These are phyloP conservation scores for Neodiprion pinetum DNA, from an alignment of 1,140 invertebrate species.

Conservation along the genomic window DNA sequence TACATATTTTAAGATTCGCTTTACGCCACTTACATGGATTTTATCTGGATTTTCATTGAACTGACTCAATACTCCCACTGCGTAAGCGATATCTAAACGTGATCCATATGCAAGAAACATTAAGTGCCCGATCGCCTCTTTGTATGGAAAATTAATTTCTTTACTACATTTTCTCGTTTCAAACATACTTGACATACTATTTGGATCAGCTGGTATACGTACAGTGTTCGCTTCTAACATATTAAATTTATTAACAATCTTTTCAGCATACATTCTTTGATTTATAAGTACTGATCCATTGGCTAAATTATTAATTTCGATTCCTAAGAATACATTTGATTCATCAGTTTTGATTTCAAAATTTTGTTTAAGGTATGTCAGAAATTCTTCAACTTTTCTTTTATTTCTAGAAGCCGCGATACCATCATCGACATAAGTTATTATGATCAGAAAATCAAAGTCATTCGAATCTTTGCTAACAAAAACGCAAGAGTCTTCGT, in stretches of 20 bases:
- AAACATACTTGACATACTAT: too few species aligned
- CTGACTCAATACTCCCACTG: constrained; percentile 25
- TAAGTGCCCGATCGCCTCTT: constrained; percentile 11
- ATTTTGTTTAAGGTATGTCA: constrained; percentile 22
- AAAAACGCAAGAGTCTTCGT: constrained; percentile 31
- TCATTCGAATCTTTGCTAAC: constrained; percentile 28
- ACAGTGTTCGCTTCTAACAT: constrained; percentile 39
- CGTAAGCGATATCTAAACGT: constrained; percentile 35
- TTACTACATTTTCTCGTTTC: constrained; percentile 25
- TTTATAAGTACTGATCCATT: constrained; percentile 44
- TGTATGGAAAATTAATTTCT: constrained; percentile 4
- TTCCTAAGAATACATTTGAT: constrained; percentile 26
- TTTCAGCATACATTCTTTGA: constrained; percentile 37
- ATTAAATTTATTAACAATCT: constrained; percentile 35
- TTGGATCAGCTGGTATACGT: neutral
- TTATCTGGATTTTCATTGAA: constrained; percentile 25
- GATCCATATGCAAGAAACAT: constrained; percentile 1
- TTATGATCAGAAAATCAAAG: constrained; percentile 18
- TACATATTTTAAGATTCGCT: constrained; percentile 41
- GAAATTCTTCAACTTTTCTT: constrained; percentile 3
- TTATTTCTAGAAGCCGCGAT: constrained; percentile 21
- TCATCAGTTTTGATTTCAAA: constrained; percentile 24
- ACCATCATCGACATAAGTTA: constrained; percentile 26
- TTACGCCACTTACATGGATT: constrained; percentile 34
- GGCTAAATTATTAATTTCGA: constrained; percentile 42